Evolutionary conservation across 2,888 invertebrate genomes (phyloP).

Genomic region (Brachynemurus nebulosus): DNA sequence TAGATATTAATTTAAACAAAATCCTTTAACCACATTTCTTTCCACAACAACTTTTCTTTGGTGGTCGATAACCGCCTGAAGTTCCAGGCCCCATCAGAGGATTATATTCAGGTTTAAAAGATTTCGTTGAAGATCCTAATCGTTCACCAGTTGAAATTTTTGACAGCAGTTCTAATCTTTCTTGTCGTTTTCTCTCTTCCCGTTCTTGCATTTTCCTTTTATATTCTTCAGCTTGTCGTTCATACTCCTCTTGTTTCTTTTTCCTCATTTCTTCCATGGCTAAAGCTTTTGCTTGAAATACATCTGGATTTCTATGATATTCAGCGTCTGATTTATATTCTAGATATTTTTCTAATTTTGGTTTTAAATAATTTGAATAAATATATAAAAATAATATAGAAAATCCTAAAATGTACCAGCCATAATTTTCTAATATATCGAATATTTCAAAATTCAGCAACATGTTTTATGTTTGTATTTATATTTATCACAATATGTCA

Average conservation of each 20-base stretch:
- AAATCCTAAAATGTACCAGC: neutral
- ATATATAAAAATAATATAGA: neutral
- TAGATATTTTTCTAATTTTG: neutral
- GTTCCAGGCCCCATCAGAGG: slow-evolving; percentile 27
- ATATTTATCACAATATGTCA: too few species aligned
- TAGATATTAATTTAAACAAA: too few species aligned
- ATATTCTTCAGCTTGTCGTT: slow-evolving; percentile 25
- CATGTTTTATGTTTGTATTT: too few species aligned
- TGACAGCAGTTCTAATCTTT: slow-evolving; percentile 19
- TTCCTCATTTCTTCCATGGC: slow-evolving; percentile 29
- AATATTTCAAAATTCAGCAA: too few species aligned
- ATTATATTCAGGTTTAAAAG: slow-evolving; percentile 25
- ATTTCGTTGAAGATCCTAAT: slow-evolving; percentile 20
- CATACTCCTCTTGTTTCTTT: slow-evolving; percentile 32
- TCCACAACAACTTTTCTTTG: slow-evolving; percentile 27
- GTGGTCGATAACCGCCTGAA: slow-evolving; percentile 26
- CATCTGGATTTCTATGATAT: slow-evolving; percentile 36
- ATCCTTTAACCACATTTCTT: slow-evolving; percentile 27
- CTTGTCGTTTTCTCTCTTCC: slow-evolving; percentile 25
- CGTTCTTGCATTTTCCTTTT: slow-evolving; percentile 28
- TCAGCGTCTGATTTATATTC: slow-evolving; percentile 30
- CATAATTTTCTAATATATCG: neutral
- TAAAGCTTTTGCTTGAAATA: slow-evolving; percentile 25
- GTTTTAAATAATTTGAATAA: neutral
- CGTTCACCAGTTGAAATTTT: slow-evolving; percentile 19